phyloP scores from a whole-genome alignment of 1,140 invertebrate genomes.

The Drosophila subobscura region DNA sequence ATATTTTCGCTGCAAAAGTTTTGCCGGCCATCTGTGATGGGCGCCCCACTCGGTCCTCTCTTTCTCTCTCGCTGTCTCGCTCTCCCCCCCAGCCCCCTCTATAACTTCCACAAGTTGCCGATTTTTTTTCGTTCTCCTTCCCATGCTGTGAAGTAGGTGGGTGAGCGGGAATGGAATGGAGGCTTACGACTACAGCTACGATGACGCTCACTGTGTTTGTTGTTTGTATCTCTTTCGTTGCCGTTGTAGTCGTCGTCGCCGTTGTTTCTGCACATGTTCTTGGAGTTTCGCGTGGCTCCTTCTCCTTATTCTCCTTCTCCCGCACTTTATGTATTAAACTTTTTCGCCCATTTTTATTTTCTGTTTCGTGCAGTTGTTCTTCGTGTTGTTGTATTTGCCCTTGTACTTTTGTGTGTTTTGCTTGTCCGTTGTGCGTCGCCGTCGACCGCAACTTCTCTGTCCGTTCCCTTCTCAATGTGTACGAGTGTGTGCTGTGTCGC shows the following conservation, averaged over 20 bases:
- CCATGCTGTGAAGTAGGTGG: slow-evolving; percentile 16
- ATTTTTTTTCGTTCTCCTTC: slow-evolving; percentile 47
- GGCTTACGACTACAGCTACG: slow-evolving; percentile 48
- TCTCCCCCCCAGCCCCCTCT: slow-evolving; percentile 1
- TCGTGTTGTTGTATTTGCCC: slow-evolving; percentile 73
- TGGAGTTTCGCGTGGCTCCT: slow-evolving; percentile 65
- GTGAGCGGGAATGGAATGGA: background rate
- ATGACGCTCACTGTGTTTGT: slow-evolving; percentile 47
- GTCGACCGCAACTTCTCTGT: slow-evolving; percentile 69
- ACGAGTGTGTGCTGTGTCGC: slow-evolving; percentile 17
- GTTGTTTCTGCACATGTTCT: slow-evolving; percentile 80
- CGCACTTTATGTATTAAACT: slow-evolving; percentile 68
- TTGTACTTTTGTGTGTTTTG: slow-evolving; percentile 74
- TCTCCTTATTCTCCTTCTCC: slow-evolving; percentile 29
- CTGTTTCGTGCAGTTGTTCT: slow-evolving; percentile 40
- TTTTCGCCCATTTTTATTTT: slow-evolving; percentile 74
- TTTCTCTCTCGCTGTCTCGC: slow-evolving; percentile 11
- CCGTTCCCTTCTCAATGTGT: slow-evolving; percentile 19
- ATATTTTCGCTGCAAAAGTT: slow-evolving; percentile 78
- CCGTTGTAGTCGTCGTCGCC: slow-evolving; percentile 44
- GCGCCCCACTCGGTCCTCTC: slow-evolving; percentile 6
- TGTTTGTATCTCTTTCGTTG: slow-evolving; percentile 77
- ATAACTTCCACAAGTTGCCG: slow-evolving; percentile 50
- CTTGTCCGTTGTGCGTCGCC: slow-evolving; percentile 20
- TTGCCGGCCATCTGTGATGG: slow-evolving; percentile 70